A percentile compares a stretch with the other conserved stretches of the same genome.
Conservation (phyloP, 2,113 vertebrate species). For the Plestiodon gilberti region DNA sequence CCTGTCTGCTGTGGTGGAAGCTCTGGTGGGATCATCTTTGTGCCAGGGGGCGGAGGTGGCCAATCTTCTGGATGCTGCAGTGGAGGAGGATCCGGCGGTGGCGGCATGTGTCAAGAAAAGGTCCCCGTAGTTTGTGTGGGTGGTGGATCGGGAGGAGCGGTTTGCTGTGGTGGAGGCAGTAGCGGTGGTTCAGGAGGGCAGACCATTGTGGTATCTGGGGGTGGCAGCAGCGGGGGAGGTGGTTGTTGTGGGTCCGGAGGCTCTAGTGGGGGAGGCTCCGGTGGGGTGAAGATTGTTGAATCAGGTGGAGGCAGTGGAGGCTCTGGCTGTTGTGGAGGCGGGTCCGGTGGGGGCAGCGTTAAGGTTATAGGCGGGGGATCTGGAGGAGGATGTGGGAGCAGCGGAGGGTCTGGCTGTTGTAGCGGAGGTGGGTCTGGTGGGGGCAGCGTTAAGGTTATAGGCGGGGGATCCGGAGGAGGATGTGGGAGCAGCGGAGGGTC, state of each 20-base stretch:
- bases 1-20: neutral
- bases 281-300: neutral
- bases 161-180: neutral
- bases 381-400: too few relatives aligned
- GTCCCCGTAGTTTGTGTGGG: neutral
- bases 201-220: neutral
- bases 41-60: neutral
- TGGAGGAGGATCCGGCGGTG: neutral
- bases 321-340: too few relatives aligned
- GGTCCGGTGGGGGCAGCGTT: too few relatives aligned
- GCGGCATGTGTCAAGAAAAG: conserved; percentile 1
- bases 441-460: too few relatives aligned
- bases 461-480: too few relatives aligned
- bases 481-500: too few relatives aligned
- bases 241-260: neutral
- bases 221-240: neutral
- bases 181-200: neutral
- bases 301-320: too few relatives aligned
- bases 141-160: neutral
- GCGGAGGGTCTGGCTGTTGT: neutral
- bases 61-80: neutral
- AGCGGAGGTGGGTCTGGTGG: too few relatives aligned
- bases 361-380: too few relatives aligned
- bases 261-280: neutral
- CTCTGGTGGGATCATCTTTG: neutral